A percentile compares a stretch with the other conserved stretches of the same genome.
Conservation (phyloP, 2,888 invertebrate genomes). For the Dasysyrphus tricinctus region DNA sequence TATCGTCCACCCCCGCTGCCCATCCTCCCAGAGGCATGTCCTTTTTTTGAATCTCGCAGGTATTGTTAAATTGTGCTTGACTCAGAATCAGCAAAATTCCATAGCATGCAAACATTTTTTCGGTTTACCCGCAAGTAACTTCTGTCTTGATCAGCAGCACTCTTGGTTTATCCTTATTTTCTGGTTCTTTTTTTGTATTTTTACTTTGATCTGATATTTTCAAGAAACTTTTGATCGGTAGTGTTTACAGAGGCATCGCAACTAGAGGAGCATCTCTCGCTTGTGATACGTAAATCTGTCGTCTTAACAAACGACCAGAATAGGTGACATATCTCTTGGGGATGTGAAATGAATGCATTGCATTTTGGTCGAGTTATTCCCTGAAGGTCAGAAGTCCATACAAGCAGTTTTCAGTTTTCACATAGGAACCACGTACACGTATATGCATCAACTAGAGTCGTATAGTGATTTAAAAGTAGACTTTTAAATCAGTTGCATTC, state of each 20-base stretch:
- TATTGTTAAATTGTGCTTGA: conserved; percentile 69
- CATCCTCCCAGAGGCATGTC: conserved; percentile 37
- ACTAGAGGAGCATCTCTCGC: conserved; percentile 32
- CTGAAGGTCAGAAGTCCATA: conserved; percentile 70
- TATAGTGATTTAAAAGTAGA: conserved; percentile 57
- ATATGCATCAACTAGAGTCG: conserved; percentile 15
- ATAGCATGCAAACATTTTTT: conserved; percentile 70
- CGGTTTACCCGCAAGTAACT: conserved; percentile 39
- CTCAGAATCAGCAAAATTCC: conserved; percentile 66
- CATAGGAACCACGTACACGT: background rate
- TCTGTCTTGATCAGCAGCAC: conserved; percentile 32
- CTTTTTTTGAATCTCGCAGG: conserved; percentile 64
- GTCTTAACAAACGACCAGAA: conserved; percentile 28
- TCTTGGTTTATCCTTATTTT: conserved; percentile 22
- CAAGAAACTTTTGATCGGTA: conserved; percentile 65
- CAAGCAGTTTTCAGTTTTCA: conserved; percentile 40
- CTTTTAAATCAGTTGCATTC: conserved; percentile 65
- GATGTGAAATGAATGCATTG: conserved; percentile 57
- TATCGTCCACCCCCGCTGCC: conserved; percentile 41
- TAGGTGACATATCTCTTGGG: conserved; percentile 71
- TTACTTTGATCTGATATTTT: conserved; percentile 66
- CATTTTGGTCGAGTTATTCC: conserved; percentile 71
- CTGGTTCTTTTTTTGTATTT: background rate
- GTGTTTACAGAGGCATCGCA: conserved; percentile 51
- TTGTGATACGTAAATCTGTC: conserved; percentile 72